Evolutionary conservation across 1,140 invertebrate genomes (phyloP), one percentile per base, ranked within the genome.

Genomic region (Pseudachorutes palmiensis): DNA sequence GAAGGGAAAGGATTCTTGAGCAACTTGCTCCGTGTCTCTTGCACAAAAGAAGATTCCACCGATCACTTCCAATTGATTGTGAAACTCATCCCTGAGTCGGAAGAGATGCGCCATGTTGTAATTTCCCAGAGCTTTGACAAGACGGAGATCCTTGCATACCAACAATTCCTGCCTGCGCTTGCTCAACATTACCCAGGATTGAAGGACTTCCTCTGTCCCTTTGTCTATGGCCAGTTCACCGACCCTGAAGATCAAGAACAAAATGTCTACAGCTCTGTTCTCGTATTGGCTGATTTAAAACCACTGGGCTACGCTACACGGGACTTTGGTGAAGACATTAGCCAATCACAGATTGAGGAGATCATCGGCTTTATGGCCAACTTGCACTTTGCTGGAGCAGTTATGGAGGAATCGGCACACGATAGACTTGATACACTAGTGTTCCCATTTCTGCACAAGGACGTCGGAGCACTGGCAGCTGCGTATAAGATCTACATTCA

Each of bases 301-400:
- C 58, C 58, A 30, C 58, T 30, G 2, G 30, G 30, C 26, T 60
- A 60, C 29, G 12, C 2, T 5, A 60, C 58, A 32, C 14, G 26
- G 5, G 58, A 60, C 22, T 60, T 60, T 31, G 26, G 58, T 12
- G 30, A 60, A 60, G 24, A 29, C 24, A 3, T 60, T 12, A 30
- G 3, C 14, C 5, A 28, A 5, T 29, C 58, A 3, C 58, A 66
- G 24, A 66, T 70, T 16, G 45, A 51, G 16, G 2, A 59, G 16
- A 49, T n/a, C 1, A 1, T 70, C 12, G 55, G 64, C n/a, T 67
- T 64, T 31, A 22, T 67, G 12, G 62, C 69, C 22, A 59, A 70
- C 24, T 57, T 70, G 16, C 69, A 70, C 33, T 63, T 41, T 33
- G 51, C 65, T 22, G 57, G 48, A 19, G 32, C 30, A 14, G n/a